phyloP scores from a whole-genome alignment of 2,797 vertebrate species.

The Eupleurogrammus muticus region DNA sequence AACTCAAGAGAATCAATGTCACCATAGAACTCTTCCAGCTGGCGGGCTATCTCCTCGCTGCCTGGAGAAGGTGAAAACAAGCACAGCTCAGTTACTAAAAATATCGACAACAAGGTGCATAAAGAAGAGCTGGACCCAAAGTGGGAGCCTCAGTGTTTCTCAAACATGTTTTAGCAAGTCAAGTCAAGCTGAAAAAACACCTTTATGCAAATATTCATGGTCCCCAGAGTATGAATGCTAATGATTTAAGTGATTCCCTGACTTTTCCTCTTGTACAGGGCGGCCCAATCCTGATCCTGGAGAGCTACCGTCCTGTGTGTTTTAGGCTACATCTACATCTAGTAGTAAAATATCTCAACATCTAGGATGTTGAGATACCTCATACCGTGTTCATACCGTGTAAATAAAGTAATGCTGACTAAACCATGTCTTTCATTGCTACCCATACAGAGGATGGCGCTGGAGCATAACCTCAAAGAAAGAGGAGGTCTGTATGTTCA shows the following conservation, averaged over 20 bases:
- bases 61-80: slow-evolving; percentile 76
- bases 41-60: slow-evolving; percentile 84
- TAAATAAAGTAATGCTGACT: neutral
- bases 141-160: too few species aligned
- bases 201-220: neutral
- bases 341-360: too few species aligned
- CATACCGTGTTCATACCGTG: neutral
- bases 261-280: too few species aligned
- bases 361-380: too few species aligned
- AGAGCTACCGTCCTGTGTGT: too few species aligned
- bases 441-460: neutral
- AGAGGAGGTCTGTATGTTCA: neutral
- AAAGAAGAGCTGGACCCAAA: too few species aligned
- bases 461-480: too few species aligned
- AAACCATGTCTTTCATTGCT: neutral
- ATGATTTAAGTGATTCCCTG: neutral
- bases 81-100: slow-evolving; percentile 7
- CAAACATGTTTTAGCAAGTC: neutral
- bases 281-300: too few species aligned
- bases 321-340: too few species aligned
- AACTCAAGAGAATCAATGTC: slow-evolving; percentile 95
- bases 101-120: neutral
- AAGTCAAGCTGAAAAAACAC: too few species aligned
- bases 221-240: neutral
- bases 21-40: slow-evolving; percentile 91